Base-by-base conservation (phyloP, 2,888 invertebrate genomes). In the Torymus auratus region DNA sequence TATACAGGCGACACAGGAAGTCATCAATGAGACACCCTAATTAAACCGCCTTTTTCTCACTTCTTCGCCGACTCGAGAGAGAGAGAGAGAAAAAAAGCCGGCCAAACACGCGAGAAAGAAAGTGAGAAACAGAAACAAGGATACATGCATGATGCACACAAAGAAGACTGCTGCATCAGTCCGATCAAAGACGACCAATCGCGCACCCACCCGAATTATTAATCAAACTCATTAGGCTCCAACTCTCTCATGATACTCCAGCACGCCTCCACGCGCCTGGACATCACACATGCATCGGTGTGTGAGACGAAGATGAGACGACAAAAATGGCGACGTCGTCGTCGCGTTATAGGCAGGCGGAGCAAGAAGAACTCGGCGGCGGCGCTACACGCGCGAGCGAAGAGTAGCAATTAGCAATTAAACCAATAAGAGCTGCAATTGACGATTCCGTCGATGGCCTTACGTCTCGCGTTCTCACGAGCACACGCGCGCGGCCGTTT, bases 321-420 rank as follows among this genome's bases (percentile, higher is more conserved):
- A 72, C 76, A 61, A 76, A 80, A 80, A 79, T 52, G 67, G 61
- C 77, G 58, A 28, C 61, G 28, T 53, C 17, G 41, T 53, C 23
- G 14, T 53, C 14, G 20, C 14, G 23, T 4, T 60, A 69, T 2
- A 17, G 41, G 68, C 20, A 56, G 3, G 41, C 5, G 17, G 28
- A 41, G 41, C 41, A 2, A 60, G 17, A 61, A 20, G n/a, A 61
- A 60, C 60, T 58, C 41, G 52, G 11, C 17, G 14, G 61, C 67
- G 7, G 41, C 41, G 41, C 41, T 41, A 41, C 41, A 41, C 28
- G 61, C 20, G 65, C 61, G 28, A 12, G 83, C 79, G 83, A 82
- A 84, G 84, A 85, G 86, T 88, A 86, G 88, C 88, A 89, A 89
- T 89, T 89, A 89, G 86, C 88, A 89, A 89, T 89, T 89, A 87